Evolutionary conservation across 2,888 invertebrate species (phyloP), one percentile per base, ranked within the genome.

Genomic region (Harpalus rubripes): DNA sequence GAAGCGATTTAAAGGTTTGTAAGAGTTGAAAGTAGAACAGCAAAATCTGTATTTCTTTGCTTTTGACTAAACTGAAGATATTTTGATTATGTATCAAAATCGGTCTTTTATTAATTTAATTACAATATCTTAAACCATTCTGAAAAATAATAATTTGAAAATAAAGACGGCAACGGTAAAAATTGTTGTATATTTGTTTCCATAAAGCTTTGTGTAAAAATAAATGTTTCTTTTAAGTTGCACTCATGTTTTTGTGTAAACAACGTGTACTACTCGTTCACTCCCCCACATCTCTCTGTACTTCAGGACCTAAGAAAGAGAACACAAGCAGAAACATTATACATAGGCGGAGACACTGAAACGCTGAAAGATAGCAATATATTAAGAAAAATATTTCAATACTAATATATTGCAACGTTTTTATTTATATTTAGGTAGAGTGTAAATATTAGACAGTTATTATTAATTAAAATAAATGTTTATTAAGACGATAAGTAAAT

Each of bases 181-280:
- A 52, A 52, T 52, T 52, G 44, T 44, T 22, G 32, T 32, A 32
- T 32, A 32, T 52, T 52, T 52, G 44, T 52, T 52, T 52, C 44
- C 26, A 63, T 26, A 26, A 63, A 12, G 10, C 4, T 22, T 2
- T 63, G 10, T 22, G 63, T 22, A 63, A 63, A 63, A 63, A 22
- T 63, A 63, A 63, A 63, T 63, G 26, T 63, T 22, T 63, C 18
- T 1, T 22, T 63, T 63, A 63, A 63, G 63, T 10, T 63, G 63
- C 12, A 63, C 12, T 63, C 32, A n/a, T 63, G 63, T 63, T 63
- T 63, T 63, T 32, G 63, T 63, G 63, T 63, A 63, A 63, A 63
- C 63, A 63, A 26, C 63, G 8, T 63, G 63, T 63, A 63, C 12
- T 63, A 32, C 58, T 16, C 22, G 22, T 22, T 1, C 6, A 3